Evolutionary conservation across 2,888 invertebrate genomes (phyloP), one percentile per base, ranked within the genome.

Genomic region (Athrips mouffetella): DNA sequence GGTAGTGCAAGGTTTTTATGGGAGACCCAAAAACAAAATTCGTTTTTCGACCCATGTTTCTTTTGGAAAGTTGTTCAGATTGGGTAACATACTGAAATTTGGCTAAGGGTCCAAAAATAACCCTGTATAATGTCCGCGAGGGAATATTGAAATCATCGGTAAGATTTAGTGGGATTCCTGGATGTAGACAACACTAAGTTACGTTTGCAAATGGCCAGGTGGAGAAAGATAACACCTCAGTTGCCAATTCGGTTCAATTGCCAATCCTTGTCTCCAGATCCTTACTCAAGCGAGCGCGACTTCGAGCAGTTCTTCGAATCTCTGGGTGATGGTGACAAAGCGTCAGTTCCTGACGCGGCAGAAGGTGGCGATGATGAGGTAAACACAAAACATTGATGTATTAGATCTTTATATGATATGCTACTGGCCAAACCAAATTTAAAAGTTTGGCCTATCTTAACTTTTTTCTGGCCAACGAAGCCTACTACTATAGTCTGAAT

Each of bases 321-420:
- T 0, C 89, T 97, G 8, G 97, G 97, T 1, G 93, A 94, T 20
- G 96, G 95, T 1, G 91, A 92, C 41, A 87, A 90, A 45, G 89
- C 83, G 29, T 90, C 92, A 1, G 92, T 96, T 0, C 92, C 94
- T 0, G 93, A 93, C 27, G 94, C 93, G 42, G 88, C 90, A 0
- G 89, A 90, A 0, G 93, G 92, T 1, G 94, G 93, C 15, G 95
- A 96, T 69, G 96, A 96, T 76, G 90, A 81, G 76, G 89, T 88
- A 51, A 55, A 3, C 5, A 35, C 1, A 3, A 31, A 31, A 31
- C 31, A n/a, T n/a, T n/a, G n/a, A n/a, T 37, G 4, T 31, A 3
- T 2, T 13, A 31, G 2, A 1, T 7, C 31, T 13, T 4, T 2
- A 29, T 29, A 29, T 10, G 7, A 29, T 5, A 29, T 8, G 7